These are phyloP conservation scores for Corythoichthys intestinalis DNA, from an alignment of 2,113 vertebrate species.

Conservation along the genomic window DNA sequence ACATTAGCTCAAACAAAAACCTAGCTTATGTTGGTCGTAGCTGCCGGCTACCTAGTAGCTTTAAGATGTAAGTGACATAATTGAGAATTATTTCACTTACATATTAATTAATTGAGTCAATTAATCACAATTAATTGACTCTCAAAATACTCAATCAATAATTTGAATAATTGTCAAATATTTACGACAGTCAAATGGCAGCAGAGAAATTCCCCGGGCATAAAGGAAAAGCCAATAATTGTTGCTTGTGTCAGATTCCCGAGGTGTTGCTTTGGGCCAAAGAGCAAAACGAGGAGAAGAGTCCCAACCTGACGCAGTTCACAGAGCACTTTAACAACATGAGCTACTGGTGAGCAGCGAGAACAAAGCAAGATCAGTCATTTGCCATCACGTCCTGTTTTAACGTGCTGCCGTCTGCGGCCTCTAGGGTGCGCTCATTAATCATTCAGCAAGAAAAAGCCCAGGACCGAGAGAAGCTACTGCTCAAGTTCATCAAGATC, in stretches of 20 bases:
- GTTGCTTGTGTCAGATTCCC: conserved; percentile 79
- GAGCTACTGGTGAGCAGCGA: conserved; percentile 86
- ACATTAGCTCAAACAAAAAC: too few relatives aligned
- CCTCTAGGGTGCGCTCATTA: conserved; percentile 90
- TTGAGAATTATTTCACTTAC: too few relatives aligned
- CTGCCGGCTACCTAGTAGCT: too few relatives aligned
- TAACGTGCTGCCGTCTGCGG: neutral
- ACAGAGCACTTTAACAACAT: conserved; percentile 99
- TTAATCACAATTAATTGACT: too few relatives aligned
- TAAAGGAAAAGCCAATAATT: neutral
- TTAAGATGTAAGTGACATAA: too few relatives aligned
- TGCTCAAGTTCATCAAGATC: conserved; percentile 98
- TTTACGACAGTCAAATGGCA: too few relatives aligned
- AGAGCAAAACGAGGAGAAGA: conserved; percentile 99
- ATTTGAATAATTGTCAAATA: too few relatives aligned
- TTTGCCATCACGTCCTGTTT: neutral
- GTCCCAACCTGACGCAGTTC: conserved; percentile 97
- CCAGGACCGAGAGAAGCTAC: conserved; percentile 92
- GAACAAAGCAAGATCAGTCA: conserved; percentile 24
- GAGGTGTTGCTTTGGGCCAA: conserved; percentile 98
- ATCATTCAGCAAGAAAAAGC: conserved; percentile 98
- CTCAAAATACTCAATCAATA: too few relatives aligned
- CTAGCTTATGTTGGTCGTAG: too few relatives aligned
- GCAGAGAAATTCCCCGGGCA: too few relatives aligned
- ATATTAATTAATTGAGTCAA: too few relatives aligned